These are phyloP conservation scores for Emberiza fucata DNA, from an alignment of 2,113 vertebrate species.

Conservation along the genomic window DNA sequence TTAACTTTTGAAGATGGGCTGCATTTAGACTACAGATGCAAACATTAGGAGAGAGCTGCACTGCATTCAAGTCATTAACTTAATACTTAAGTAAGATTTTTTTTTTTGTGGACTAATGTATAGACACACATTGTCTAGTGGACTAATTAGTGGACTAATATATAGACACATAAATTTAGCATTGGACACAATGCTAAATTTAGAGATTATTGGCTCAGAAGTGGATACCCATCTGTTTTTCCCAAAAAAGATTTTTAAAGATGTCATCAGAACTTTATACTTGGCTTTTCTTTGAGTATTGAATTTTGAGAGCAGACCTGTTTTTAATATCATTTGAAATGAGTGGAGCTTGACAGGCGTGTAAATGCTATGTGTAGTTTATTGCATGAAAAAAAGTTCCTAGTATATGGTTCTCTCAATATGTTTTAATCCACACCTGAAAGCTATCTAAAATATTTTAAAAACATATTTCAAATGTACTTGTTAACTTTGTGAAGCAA, in stretches of 20 bases:
- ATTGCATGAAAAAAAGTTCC: not conserved
- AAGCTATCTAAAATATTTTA: not conserved
- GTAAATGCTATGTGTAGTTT: not conserved
- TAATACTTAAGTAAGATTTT: not conserved
- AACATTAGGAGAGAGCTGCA: not conserved
- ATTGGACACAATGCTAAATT: not conserved
- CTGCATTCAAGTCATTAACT: not conserved
- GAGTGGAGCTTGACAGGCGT: not conserved
- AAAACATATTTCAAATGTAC: not conserved
- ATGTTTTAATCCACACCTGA: not conserved
- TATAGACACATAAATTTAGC: too few species aligned
- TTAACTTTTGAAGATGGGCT: not conserved
- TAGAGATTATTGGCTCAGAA: not conserved
- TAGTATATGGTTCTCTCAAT: not conserved
- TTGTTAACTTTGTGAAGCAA: not conserved
- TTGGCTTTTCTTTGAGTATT: not conserved
- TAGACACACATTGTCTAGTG: too few species aligned
- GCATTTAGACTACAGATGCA: not conserved
- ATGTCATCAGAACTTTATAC: not conserved
- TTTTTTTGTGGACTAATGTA: not conserved
- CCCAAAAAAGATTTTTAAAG: not conserved
- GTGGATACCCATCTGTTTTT: not conserved
- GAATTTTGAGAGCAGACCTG: not conserved
- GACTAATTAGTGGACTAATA: not conserved
- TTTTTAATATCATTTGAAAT: not conserved